Base-by-base conservation (phyloP, 2,113 vertebrate genomes). In the Indicator indicator region DNA sequence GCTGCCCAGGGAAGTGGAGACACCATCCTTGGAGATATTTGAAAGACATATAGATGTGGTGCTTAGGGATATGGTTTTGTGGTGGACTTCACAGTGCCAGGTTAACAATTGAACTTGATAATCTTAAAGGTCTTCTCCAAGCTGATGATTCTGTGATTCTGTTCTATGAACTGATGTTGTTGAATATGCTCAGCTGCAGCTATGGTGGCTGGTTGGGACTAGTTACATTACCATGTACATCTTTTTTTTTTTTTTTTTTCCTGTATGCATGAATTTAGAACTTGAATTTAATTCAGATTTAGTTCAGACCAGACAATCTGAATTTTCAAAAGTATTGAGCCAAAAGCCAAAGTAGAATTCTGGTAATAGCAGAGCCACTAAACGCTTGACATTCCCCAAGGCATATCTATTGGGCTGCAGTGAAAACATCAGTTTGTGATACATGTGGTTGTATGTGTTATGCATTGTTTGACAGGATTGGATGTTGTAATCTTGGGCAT, bases 121-220 rank as follows among this genome's bases (percentile, higher is more conserved):
- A 52, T 50, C 26, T 76, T 46, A 32, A 33, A 67, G 44, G 16
- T 60, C 11, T 77, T 88, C 62, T 73, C 21, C 21, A 28, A 50
- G 17, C 9, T 36, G 38, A 60, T 9, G 27, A 28, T 38, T 68
- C 33, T 23, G 2, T 48, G 78, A 28, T 83, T 72, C 15, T 72
- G 3, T 63, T 60, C 38, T 52, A 55, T 14, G 38, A 82, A n/a
- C 17, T 59, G 42, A 9, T 65, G 23, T 1, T 73, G n/a, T 55
- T 85, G 50, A 4, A 2, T 26, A 30, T 56, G 44, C 59, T 81
- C 16, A 68, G 24, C 8, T 83, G 67, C 1, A 4, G 11, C 52
- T 64, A 2, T 38, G 0, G 2, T 0, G 2, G 12, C 38, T 68
- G 7, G 2, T 11, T 90, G 27, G 16, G 17, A 36, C 23, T 71